Percentiles rank a stretch among this genome's conserved stretches.
These are phyloP conservation scores for Drosophila mayri DNA, from an alignment of 1,140 invertebrate species.

Conservation along the genomic window DNA sequence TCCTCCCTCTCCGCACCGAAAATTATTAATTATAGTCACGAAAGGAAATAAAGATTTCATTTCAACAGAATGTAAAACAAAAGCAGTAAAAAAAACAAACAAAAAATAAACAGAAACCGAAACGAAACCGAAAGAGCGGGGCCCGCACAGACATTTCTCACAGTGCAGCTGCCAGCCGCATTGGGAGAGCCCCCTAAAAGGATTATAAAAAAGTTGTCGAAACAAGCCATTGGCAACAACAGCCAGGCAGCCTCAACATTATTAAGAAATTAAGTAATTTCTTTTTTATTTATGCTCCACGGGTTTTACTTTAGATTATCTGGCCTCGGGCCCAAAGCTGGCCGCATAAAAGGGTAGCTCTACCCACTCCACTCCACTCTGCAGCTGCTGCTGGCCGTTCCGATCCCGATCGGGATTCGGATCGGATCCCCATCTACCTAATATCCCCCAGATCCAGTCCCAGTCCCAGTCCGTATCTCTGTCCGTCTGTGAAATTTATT, in stretches of 20 bases:
- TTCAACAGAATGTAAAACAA: constrained; percentile 80
- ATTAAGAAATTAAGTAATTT: constrained; percentile 84
- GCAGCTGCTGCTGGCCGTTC: constrained; percentile 51
- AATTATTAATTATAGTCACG: constrained; percentile 84
- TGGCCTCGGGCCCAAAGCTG: constrained; percentile 48
- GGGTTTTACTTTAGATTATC: constrained; percentile 84
- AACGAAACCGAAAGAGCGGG: constrained; percentile 18
- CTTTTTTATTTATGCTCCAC: constrained; percentile 83
- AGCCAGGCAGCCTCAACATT: constrained; percentile 63
- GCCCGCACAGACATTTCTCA: constrained; percentile 74
- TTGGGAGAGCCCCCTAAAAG: constrained; percentile 72
- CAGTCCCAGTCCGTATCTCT: constrained; percentile 15
- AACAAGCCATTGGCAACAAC: constrained; percentile 77
- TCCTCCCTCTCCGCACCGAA: constrained; percentile 44
- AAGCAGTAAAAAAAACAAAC: constrained; percentile 15
- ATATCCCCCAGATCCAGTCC: constrained; percentile 21
- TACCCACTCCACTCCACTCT: constrained; percentile 29
- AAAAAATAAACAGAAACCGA: constrained; percentile 9
- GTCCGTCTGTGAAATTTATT: constrained; percentile 80
- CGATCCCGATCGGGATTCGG: constrained; percentile 17
- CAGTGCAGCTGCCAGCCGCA: constrained; percentile 70
- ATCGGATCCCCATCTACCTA: constrained; percentile 29
- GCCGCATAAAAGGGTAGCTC: constrained; percentile 77
- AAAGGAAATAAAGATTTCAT: constrained; percentile 85
- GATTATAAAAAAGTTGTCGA: constrained; percentile 84